phyloP scores from a whole-genome alignment of 2,113 vertebrate genomes.

The Xenopus laevis region DNA sequence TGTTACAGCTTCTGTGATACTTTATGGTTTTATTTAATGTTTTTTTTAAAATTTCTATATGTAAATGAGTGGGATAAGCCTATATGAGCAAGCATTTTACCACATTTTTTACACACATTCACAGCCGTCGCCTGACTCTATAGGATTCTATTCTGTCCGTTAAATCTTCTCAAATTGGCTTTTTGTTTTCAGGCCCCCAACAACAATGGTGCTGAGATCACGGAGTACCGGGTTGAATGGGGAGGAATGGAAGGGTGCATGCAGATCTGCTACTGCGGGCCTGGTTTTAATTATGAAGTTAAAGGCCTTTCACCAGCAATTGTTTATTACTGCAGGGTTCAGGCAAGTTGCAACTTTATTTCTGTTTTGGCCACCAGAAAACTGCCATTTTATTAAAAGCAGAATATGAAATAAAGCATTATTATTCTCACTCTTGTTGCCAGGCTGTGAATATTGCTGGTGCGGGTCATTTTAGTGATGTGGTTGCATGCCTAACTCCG shows the following conservation, averaged over 20 bases:
- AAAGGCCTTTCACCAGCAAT: conserved; percentile 89
- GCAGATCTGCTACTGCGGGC: conserved; percentile 84
- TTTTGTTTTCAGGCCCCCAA: conserved; percentile 68
- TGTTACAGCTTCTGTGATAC: too few relatives aligned
- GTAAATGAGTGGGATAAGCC: too few relatives aligned
- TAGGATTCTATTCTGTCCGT: too few relatives aligned
- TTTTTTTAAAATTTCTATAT: too few relatives aligned
- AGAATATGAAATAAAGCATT: neutral
- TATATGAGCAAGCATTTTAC: too few relatives aligned
- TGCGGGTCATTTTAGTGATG: conserved; percentile 86
- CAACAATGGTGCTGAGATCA: conserved; percentile 83
- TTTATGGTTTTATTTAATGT: too few relatives aligned
- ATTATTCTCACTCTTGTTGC: conserved; percentile 34
- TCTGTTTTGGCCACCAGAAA: neutral
- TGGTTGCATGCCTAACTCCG: conserved; percentile 81
- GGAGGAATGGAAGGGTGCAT: conserved; percentile 88
- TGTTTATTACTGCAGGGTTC: conserved; percentile 88
- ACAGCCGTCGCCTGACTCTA: too few relatives aligned
- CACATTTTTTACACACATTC: too few relatives aligned
- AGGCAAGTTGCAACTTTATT: conserved; percentile 66
- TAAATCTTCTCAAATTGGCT: too few relatives aligned
- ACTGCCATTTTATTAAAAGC: too few relatives aligned
- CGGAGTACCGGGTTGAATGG: conserved; percentile 90
- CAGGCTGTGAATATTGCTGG: conserved; percentile 86
- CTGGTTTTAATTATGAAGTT: conserved; percentile 78